Evolutionary conservation across 2,888 invertebrate species (phyloP).

Genomic region (Candidula unifasciata): DNA sequence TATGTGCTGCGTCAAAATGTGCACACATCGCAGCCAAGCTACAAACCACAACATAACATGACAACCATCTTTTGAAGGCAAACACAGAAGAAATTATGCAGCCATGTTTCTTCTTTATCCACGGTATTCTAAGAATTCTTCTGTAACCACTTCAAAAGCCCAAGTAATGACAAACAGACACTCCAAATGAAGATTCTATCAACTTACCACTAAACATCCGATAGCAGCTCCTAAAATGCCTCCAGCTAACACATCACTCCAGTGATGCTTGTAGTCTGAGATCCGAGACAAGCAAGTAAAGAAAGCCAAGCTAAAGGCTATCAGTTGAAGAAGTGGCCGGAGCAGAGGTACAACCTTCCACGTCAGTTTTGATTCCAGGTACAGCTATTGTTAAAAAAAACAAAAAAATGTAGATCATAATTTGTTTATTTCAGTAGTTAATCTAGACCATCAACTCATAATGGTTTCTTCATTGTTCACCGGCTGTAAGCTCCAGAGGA

Average conservation of each 20-base stretch:
- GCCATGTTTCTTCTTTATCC: too few relatives aligned
- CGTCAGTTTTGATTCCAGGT: slow-evolving; percentile 89
- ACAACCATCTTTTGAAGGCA: too few relatives aligned
- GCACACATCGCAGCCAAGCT: too few relatives aligned
- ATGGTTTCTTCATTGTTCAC: too few relatives aligned
- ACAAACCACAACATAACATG: too few relatives aligned
- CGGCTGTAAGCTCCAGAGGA: too few relatives aligned
- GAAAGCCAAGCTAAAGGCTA: slow-evolving; percentile 85
- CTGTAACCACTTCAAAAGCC: too few relatives aligned
- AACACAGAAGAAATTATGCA: too few relatives aligned
- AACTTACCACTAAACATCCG: slow-evolving; percentile 75
- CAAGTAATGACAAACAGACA: not conserved
- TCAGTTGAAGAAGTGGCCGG: slow-evolving; percentile 90
- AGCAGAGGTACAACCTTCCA: slow-evolving; percentile 89
- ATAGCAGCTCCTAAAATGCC: slow-evolving; percentile 79
- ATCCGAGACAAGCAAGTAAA: slow-evolving; percentile 86
- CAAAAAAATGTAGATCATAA: not conserved
- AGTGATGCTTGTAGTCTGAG: slow-evolving; percentile 98
- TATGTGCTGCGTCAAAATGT: too few relatives aligned
- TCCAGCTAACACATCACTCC: slow-evolving; percentile 96
- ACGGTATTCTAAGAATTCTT: too few relatives aligned
- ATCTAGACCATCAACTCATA: too few relatives aligned
- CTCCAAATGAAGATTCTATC: not conserved
- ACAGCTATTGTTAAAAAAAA: slow-evolving; percentile 81
- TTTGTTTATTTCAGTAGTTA: not conserved